Evolutionary conservation across 1,140 invertebrate genomes (phyloP), one percentile per base, ranked within the genome.

Genomic region (Chymomyza costata): DNA sequence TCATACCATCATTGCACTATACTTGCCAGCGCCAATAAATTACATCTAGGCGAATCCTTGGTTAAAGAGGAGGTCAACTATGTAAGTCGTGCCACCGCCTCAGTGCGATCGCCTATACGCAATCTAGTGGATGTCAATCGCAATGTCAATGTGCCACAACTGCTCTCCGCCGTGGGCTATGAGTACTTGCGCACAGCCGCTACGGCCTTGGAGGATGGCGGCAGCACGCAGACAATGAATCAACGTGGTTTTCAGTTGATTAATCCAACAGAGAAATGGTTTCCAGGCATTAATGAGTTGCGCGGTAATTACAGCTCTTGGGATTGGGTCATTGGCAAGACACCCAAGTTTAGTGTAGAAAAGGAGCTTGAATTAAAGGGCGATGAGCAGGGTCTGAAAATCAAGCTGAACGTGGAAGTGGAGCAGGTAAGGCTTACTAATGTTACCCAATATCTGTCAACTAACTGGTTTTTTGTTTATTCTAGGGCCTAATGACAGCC

Each of bases 1-100:
- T 92, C 94, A 17, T 99, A 98, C 88, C 96, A 98, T 87, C 96
- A 98, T 86, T 98, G 95, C 86, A 98, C 96, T 18, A 87, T 99
- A 41, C 87, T 98, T 65, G 92, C 96, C 30, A 90, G 94, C 82
- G 93, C 92, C 40, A 92, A 98, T 84, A 93, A 93, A 86, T 78
- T 89, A 38, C 88, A 90, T 74, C 87, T 97, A 62, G 90, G 88
- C 44, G 86, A 89, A 46, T 88, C 90, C 16, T 87, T 94, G 28
- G 87, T 89, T 38, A 92, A 90, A 83, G 88, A 90, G 81, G 88
- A 92, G 18, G 80, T 64, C 1, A 84, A 83, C 17, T 91, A 95
- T 39, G 87, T 89, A 30, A 94, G 92, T 31, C 94, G 92, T 67
- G 95, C 95, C 32, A 97, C 95, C 0, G 86, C 89, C 59, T 97